A percentile compares a stretch with the other conserved stretches of the same genome.
Evolutionary conservation across 2,113 vertebrate species (phyloP).

Genomic region (Phocoena sinus): DNA sequence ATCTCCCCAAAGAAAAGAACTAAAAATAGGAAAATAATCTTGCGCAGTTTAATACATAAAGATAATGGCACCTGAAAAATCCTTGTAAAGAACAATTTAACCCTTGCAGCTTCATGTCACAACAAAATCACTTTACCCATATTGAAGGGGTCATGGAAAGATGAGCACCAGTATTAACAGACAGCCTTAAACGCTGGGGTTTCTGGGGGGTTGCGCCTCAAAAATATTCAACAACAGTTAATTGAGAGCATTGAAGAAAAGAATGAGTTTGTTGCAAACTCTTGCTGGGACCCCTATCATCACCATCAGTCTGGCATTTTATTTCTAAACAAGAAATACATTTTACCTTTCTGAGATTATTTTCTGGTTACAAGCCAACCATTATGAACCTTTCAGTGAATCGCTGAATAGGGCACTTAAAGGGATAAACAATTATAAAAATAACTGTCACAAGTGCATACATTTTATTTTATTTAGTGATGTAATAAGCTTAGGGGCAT

Average conservation of each 20-base stretch:
- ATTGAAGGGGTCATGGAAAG: neutral
- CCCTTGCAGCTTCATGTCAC: neutral
- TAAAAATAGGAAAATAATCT: conserved; percentile 46
- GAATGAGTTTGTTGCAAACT: conserved; percentile 41
- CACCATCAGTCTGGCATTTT: conserved; percentile 54
- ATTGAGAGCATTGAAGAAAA: neutral
- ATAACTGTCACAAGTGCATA: conserved; percentile 69
- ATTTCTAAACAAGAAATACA: conserved; percentile 61
- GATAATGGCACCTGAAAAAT: conserved; percentile 28
- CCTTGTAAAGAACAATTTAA: conserved; percentile 21
- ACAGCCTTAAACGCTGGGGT: neutral
- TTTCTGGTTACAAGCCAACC: conserved; percentile 60
- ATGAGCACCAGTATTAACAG: neutral
- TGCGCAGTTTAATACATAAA: neutral
- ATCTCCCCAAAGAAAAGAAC: conserved; percentile 49
- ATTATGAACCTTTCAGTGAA: conserved; percentile 72
- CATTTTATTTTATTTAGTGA: conserved; percentile 81
- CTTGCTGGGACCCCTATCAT: conserved; percentile 55
- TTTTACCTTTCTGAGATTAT: conserved; percentile 69
- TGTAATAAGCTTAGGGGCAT: conserved; percentile 79
- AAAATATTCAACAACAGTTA: neutral
- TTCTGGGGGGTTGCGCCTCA: neutral
- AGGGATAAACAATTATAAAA: conserved; percentile 80
- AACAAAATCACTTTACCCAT: neutral
- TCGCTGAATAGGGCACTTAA: conserved; percentile 68